Percentiles rank a stretch among this genome's conserved stretches.
phyloP scores from a whole-genome alignment of 2,797 vertebrate genomes.

The Trichosurus vulpecula region DNA sequence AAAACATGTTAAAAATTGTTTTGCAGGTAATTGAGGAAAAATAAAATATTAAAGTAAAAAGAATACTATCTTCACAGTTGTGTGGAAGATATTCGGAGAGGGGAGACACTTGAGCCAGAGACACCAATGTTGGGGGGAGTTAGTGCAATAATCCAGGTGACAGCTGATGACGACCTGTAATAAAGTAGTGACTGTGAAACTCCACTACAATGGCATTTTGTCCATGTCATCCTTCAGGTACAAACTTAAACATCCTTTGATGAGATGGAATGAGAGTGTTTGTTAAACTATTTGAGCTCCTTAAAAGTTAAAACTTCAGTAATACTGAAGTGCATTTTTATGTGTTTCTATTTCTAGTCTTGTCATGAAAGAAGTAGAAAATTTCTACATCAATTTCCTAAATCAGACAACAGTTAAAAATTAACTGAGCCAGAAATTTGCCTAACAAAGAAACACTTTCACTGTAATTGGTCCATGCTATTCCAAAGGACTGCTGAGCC shows the following conservation, averaged over 20 bases:
- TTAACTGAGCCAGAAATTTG: slow-evolving; percentile 53
- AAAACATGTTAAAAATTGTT: not conserved
- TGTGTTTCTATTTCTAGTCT: slow-evolving; percentile 37
- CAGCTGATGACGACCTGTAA: too few species aligned
- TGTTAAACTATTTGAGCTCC: not conserved
- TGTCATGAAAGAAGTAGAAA: slow-evolving; percentile 30
- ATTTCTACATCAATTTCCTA: slow-evolving; percentile 40
- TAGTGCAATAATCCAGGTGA: not conserved
- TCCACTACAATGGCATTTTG: not conserved
- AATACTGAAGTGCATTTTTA: not conserved
- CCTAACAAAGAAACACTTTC: slow-evolving; percentile 51
- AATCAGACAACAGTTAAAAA: slow-evolving; percentile 45
- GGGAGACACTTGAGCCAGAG: not conserved
- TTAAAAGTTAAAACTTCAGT: slow-evolving; percentile 36
- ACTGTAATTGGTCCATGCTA: slow-evolving; percentile 24
- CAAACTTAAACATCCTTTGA: slow-evolving; percentile 1
- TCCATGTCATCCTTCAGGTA: not conserved
- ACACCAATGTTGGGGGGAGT: not conserved
- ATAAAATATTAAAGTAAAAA: not conserved
- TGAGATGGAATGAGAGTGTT: not conserved
- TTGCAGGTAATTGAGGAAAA: not conserved
- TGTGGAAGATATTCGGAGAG: not conserved
- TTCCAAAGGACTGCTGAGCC: slow-evolving; percentile 40
- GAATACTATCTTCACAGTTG: not conserved
- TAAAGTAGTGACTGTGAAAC: not conserved